Evolutionary conservation across 2,113 vertebrate species (phyloP).

Genomic region (Dromaius novaehollandiae): DNA sequence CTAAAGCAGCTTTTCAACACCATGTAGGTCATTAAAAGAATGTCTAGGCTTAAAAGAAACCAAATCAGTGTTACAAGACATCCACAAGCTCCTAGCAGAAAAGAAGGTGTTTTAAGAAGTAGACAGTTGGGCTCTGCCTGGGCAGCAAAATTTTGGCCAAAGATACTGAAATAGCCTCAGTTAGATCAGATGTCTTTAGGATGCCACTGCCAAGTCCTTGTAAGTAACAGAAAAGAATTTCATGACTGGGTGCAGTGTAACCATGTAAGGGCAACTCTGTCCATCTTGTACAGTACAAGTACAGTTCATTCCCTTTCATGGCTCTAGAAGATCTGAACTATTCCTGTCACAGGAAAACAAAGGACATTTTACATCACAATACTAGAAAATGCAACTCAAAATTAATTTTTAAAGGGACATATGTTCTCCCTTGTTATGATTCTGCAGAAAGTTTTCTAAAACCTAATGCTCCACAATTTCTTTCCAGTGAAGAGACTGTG

Average conservation of each 20-base stretch:
- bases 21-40: not conserved
- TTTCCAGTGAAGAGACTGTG: not conserved
- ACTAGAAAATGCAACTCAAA: conserved; percentile 12
- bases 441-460: not conserved
- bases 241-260: conserved; percentile 67
- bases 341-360: conserved; percentile 62
- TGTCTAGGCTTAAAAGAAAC: not conserved
- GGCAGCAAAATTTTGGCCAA: conserved; percentile 14
- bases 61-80: not conserved
- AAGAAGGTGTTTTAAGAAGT: not conserved
- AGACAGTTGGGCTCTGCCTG: not conserved
- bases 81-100: not conserved
- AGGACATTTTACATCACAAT: conserved; percentile 54
- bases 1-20: not conserved
- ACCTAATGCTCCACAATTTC: not conserved
- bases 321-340: conserved; percentile 60
- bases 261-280: conserved; percentile 76
- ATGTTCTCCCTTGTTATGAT: not conserved
- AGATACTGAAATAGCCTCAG: conserved; percentile 49
- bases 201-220: conserved; percentile 61
- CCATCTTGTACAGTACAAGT: conserved; percentile 51
- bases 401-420: conserved; percentile 23
- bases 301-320: conserved; percentile 76
- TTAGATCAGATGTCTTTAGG: conserved; percentile 38
- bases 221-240: conserved; percentile 71